A percentile compares a stretch with the other conserved stretches of the same genome.
These are phyloP conservation scores for Noturus placidus DNA, from an alignment of 2,113 vertebrate genomes.

Conservation along the genomic window DNA sequence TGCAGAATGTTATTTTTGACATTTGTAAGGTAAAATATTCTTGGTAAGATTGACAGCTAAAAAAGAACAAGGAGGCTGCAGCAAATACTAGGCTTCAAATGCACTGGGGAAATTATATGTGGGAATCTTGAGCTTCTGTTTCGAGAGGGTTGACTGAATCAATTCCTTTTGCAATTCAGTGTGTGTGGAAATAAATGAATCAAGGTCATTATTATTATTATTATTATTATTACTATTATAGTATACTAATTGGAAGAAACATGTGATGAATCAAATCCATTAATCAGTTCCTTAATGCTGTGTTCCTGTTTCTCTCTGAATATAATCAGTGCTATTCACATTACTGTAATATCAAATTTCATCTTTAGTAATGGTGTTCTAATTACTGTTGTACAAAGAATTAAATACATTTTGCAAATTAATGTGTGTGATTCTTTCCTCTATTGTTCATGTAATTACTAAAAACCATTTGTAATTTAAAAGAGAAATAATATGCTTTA, in stretches of 20 bases:
- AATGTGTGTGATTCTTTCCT: neutral
- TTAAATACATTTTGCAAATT: neutral
- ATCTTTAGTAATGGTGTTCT: neutral
- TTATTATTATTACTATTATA: neutral
- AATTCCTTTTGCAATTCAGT: neutral
- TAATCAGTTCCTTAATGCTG: neutral
- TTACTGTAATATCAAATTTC: neutral
- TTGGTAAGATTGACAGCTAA: neutral
- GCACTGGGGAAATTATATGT: neutral
- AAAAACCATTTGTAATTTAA: neutral
- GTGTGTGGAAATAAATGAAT: neutral
- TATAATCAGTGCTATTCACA: neutral
- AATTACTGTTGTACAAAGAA: neutral
- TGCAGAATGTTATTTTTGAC: constrained; percentile 1
- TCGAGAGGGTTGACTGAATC: neutral
- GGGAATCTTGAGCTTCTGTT: neutral
- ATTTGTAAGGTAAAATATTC: constrained; percentile 2
- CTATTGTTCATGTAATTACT: neutral
- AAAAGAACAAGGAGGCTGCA: neutral
- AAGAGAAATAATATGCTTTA: neutral
- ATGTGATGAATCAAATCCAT: neutral
- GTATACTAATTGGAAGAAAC: neutral
- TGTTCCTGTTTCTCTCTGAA: neutral
- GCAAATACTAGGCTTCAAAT: neutral
- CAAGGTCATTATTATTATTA: neutral